A percentile compares a stretch with the other conserved stretches of the same genome.
These are phyloP conservation scores for Anorthoa munda DNA, from an alignment of 2,888 invertebrate species.

Conservation along the genomic window DNA sequence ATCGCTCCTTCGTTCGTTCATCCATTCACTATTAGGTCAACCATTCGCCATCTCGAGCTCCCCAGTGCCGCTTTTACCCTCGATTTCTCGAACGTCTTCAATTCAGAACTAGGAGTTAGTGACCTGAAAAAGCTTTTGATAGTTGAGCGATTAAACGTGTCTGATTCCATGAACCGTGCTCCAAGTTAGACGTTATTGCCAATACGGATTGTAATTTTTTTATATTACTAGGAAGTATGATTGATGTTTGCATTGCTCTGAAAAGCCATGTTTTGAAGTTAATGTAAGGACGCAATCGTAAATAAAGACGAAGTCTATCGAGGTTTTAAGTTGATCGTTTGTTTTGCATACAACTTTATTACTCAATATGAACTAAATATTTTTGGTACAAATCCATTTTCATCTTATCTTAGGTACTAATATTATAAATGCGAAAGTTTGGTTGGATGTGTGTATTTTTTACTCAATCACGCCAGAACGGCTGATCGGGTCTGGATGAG, in stretches of 20 bases:
- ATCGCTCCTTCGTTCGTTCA: constrained; percentile 56
- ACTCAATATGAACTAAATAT: too few relatives aligned
- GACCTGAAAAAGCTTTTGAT: constrained; percentile 83
- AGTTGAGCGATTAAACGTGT: constrained; percentile 80
- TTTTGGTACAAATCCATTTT: not conserved
- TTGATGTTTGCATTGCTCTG: constrained; percentile 18
- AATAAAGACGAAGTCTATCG: not conserved
- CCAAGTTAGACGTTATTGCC: constrained; percentile 54
- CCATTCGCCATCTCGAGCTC: constrained; percentile 66
- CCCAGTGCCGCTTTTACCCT: constrained; percentile 74
- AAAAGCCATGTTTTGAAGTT: not conserved
- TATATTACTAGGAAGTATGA: constrained; percentile 19
- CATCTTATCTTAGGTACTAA: too few relatives aligned
- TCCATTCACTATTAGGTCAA: constrained; percentile 66
- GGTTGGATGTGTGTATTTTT: too few relatives aligned
- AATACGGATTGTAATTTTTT: constrained; percentile 56
- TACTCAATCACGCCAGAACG: too few relatives aligned
- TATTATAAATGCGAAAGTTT: too few relatives aligned
- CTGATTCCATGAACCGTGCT: constrained; percentile 62
- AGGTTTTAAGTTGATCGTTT: too few relatives aligned
- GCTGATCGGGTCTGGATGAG: too few relatives aligned
- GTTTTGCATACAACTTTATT: not conserved
- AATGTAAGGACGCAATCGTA: not conserved
- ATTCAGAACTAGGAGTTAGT: constrained; percentile 78
- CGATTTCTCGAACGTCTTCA: constrained; percentile 78